Percentiles rank a stretch among this genome's conserved stretches.
These are phyloP conservation scores for Atherinomorus stipes DNA, from an alignment of 2,113 vertebrate species.

Conservation along the genomic window DNA sequence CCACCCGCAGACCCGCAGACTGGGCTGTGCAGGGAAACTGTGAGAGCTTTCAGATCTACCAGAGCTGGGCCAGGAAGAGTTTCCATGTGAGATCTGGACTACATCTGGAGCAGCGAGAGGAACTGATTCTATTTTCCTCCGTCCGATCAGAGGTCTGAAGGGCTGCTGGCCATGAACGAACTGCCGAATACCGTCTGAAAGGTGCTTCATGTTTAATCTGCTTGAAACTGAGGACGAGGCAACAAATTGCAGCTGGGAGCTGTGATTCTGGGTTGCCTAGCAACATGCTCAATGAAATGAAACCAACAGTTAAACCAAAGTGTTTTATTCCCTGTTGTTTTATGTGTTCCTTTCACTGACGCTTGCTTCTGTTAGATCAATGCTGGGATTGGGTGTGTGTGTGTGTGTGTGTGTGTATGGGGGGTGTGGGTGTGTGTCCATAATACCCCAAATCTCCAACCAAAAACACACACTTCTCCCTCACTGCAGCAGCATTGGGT, in stretches of 20 bases:
- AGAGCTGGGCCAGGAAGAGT: too few species aligned
- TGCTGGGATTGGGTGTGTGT: background rate
- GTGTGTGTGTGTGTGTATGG: conserved; percentile 15
- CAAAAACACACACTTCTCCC: conserved; percentile 17
- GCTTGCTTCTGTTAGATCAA: background rate
- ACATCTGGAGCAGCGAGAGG: too few species aligned
- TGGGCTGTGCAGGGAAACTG: too few species aligned
- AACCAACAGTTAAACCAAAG: conserved; percentile 30
- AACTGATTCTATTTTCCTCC: too few species aligned
- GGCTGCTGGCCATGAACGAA: too few species aligned
- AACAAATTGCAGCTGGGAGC: conserved; percentile 56
- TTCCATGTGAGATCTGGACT: too few species aligned
- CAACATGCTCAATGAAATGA: conserved; percentile 70
- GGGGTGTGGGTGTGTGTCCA: background rate
- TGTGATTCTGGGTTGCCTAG: conserved; percentile 73
- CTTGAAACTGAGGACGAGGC: background rate
- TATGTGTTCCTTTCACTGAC: conserved; percentile 9
- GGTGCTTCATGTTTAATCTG: too few species aligned
- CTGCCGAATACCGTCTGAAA: too few species aligned
- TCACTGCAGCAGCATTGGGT: conserved; percentile 21
- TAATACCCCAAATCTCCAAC: conserved; percentile 32
- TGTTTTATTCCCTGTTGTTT: conserved; percentile 14
- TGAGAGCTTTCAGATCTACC: too few species aligned
- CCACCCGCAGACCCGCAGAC: too few species aligned
- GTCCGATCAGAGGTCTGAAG: too few species aligned